Evolutionary conservation across 2,888 invertebrate species (phyloP).

Genomic region (Chloromyia formosa): DNA sequence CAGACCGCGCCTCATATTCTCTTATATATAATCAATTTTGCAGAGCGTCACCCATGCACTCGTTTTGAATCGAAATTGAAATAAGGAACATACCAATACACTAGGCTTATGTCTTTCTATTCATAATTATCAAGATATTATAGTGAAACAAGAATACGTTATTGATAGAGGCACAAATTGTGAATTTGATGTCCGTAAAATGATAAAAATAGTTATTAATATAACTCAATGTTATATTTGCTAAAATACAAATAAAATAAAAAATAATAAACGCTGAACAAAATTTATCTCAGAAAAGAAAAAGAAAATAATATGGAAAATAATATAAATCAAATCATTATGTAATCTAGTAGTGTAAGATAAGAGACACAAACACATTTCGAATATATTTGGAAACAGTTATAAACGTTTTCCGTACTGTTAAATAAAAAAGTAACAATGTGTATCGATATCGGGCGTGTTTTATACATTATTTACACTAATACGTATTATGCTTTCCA

Average conservation of each 20-base stretch:
- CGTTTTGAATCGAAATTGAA: background rate
- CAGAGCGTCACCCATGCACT: background rate
- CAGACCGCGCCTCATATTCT: too few relatives aligned
- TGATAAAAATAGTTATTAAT: background rate
- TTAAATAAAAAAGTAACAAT: constrained; percentile 3
- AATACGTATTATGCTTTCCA: too few relatives aligned
- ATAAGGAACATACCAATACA: background rate
- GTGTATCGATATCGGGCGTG: background rate
- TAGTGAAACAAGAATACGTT: background rate
- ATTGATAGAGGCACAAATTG: constrained; percentile 1
- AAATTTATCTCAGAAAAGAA: background rate
- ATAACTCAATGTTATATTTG: constrained; percentile 3
- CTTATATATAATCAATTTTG: background rate
- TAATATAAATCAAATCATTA: background rate
- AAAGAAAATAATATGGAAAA: background rate
- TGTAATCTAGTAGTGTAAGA: constrained; percentile 1
- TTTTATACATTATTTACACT: too few relatives aligned
- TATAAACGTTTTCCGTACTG: constrained; percentile 1
- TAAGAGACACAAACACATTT: background rate
- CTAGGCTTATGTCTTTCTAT: constrained; percentile 2
- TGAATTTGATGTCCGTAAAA: constrained; percentile 3
- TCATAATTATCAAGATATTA: background rate
- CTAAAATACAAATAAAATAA: too few relatives aligned
- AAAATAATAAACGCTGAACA: background rate
- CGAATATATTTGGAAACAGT: background rate